Conservation (phyloP, 2,888 invertebrate genomes). For the Hyppa rectilinea region DNA sequence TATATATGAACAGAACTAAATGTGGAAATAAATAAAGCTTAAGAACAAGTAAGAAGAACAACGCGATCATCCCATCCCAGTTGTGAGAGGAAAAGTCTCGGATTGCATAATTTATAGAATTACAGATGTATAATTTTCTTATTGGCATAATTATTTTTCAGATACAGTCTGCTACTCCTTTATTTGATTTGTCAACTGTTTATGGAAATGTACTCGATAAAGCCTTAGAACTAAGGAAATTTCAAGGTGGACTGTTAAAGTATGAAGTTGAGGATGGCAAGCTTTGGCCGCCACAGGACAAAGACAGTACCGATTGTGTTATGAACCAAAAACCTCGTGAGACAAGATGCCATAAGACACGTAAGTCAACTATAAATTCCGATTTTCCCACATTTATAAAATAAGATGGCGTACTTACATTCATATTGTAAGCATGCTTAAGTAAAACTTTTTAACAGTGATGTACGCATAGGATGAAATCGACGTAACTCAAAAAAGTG, state of each 20-base stretch:
- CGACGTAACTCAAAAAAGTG: no score
- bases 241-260: conserved; percentile 65
- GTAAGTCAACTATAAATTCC: conserved; percentile 6
- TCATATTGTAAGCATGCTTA: neutral
- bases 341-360: conserved; percentile 38
- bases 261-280: conserved; percentile 67
- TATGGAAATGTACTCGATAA: conserved; percentile 25
- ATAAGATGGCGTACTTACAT: neutral
- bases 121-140: neutral
- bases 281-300: conserved; percentile 67
- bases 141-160: neutral
- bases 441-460: neutral
- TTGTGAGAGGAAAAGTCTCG: neutral
- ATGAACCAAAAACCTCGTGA: conserved; percentile 28
- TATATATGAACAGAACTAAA: no score
- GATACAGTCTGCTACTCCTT: conserved; percentile 27
- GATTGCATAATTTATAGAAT: neutral
- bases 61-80: no score
- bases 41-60: no score
- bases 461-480: no score
- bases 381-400: neutral
- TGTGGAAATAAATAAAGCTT: no score
- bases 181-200: conserved; percentile 36
- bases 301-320: conserved; percentile 28
- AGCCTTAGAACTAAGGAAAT: conserved; percentile 5